Evolutionary conservation across 1,140 invertebrate species (phyloP).

Genomic region (Coelopa frigida): DNA sequence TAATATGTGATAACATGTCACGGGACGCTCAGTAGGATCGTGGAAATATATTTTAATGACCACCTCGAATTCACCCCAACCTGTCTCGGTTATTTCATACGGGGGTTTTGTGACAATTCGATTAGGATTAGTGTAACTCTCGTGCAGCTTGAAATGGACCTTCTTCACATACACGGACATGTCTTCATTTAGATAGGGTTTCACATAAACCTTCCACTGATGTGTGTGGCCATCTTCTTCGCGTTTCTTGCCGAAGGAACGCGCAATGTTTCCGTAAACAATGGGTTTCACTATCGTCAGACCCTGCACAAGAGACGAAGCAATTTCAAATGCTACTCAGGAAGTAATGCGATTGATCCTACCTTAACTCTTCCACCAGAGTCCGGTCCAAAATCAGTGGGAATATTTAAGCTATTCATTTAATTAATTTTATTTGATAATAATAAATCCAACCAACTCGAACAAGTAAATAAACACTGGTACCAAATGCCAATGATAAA

Average conservation of each 20-base stretch:
- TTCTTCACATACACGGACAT: slow-evolving; percentile 95
- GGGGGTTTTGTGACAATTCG: slow-evolving; percentile 89
- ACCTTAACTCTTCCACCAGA: slow-evolving; percentile 73
- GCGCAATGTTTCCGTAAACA: slow-evolving; percentile 92
- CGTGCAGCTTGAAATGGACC: slow-evolving; percentile 95
- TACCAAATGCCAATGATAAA: too few species aligned
- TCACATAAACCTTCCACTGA: slow-evolving; percentile 97
- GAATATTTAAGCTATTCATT: slow-evolving; percentile 50
- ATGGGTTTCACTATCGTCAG: slow-evolving; percentile 90
- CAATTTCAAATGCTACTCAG: background rate
- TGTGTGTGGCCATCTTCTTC: slow-evolving; percentile 99
- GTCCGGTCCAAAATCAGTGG: slow-evolving; percentile 72
- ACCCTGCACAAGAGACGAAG: too few species aligned
- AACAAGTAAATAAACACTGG: too few species aligned
- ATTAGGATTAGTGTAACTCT: slow-evolving; percentile 94
- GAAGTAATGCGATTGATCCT: slow-evolving; percentile 49
- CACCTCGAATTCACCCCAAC: slow-evolving; percentile 99
- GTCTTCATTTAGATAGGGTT: slow-evolving; percentile 89
- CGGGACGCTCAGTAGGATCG: slow-evolving; percentile 92
- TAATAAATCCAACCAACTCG: too few species aligned
- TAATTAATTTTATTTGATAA: too few species aligned
- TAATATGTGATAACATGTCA: slow-evolving; percentile 91
- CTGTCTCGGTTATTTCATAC: slow-evolving; percentile 96
- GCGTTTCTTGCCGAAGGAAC: slow-evolving; percentile 95
- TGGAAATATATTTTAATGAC: slow-evolving; percentile 97